These are phyloP conservation scores for Myripristis jacobus DNA, from an alignment of 2,797 vertebrate species.

Conservation along the genomic window DNA sequence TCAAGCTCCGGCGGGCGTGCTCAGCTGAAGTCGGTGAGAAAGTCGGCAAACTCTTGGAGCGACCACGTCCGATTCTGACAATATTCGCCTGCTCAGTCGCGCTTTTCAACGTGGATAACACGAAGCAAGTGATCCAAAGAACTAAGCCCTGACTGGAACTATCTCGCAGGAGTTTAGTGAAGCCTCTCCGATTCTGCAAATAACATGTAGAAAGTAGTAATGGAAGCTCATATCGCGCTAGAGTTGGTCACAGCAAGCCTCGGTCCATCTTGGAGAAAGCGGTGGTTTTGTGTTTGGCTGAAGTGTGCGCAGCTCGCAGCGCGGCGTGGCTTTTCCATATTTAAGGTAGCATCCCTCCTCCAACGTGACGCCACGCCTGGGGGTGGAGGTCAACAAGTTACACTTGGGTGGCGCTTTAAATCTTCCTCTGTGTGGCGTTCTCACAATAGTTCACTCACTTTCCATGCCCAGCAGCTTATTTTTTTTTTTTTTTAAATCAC, in stretches of 20 bases:
- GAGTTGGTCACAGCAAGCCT: slow-evolving; percentile 1
- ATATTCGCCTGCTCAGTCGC: slow-evolving; percentile 13
- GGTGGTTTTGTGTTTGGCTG: slow-evolving; percentile 15
- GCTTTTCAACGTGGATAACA: slow-evolving; percentile 9
- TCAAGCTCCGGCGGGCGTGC: slow-evolving; percentile 14
- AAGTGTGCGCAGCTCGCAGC: slow-evolving; percentile 39
- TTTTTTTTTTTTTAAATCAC: too few relatives aligned
- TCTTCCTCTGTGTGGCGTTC: background rate
- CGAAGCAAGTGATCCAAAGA: too few relatives aligned
- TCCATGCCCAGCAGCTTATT: too few relatives aligned
- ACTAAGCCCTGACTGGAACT: background rate
- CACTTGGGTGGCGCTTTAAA: slow-evolving; percentile 44
- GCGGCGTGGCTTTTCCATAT: slow-evolving; percentile 80
- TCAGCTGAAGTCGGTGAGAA: background rate
- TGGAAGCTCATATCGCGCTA: slow-evolving; percentile 46
- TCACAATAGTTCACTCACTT: background rate
- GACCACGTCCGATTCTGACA: background rate
- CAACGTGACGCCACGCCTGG: slow-evolving; percentile 76
- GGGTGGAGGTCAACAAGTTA: slow-evolving; percentile 54
- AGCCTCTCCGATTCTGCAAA: slow-evolving; percentile 40
- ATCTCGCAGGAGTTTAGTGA: slow-evolving; percentile 48
- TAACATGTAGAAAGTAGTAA: background rate
- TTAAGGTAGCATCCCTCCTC: slow-evolving; percentile 85
- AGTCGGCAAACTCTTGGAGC: background rate
- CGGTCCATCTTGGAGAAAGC: slow-evolving; percentile 36